Evolutionary conservation across 1,140 invertebrate genomes (phyloP), one percentile per base, ranked within the genome.

Genomic region (Lepidotrigona ventralis): DNA sequence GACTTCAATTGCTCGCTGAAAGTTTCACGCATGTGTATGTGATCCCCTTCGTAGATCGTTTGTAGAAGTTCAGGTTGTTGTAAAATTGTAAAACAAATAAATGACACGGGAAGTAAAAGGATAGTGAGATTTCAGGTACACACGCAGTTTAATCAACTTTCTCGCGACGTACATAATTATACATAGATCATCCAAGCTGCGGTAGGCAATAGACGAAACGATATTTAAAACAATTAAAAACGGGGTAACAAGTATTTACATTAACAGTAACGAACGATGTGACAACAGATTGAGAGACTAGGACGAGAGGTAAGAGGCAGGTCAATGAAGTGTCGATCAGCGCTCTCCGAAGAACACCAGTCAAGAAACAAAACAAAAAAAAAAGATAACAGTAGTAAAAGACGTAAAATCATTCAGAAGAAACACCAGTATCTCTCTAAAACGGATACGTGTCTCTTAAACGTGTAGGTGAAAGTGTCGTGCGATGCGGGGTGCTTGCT

Each of bases 221-320:
- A 88, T 74, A 85, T 46, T 29, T 82, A 54, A 8, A 75, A 19
- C 77, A 79, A 23, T n/a, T 23, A n/a, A 71, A 17, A 68, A 82
- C 46, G 60, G 77, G 6, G 6, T 85, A 88, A 88, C 79, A 69
- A 60, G 72, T 85, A 88, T 88, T 79, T 88, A 88, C 56, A 77
- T 82, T n/a, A 26, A 83, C 39, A 54, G 46, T 88, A 46, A 72
- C 33, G 68, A 73, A 72, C 23, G 58, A 86, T 23, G n/a, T 66
- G 72, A 85, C 66, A 6, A 85, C 12, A 33, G 74, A 79, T 81
- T 63, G 68, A 71, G 66, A 87, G 53, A 82, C 79, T 88, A 84
- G 84, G 87, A 88, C 83, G 87, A 88, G 87, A 88, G 66, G 71
- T 83, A 88, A 76, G 81, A 75, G 26, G 69, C n/a, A 75, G 73